Percentiles rank a stretch among this genome's conserved stretches.
phyloP scores from a whole-genome alignment of 1,140 invertebrate genomes.

The Schmidtea mediterranea region DNA sequence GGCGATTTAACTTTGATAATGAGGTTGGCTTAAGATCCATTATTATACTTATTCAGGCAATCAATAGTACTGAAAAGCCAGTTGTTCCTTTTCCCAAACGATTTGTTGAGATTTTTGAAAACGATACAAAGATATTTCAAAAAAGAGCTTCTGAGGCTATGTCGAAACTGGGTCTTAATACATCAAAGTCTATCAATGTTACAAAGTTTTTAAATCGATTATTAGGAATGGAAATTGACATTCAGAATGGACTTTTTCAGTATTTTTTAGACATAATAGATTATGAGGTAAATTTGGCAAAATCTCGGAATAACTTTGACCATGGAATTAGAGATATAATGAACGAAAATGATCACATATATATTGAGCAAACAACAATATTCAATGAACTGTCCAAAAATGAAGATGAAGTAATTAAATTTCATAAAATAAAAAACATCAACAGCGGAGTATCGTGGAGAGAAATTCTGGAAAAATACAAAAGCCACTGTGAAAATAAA shows the following conservation, averaged over 20 bases:
- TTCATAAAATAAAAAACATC: too few species aligned
- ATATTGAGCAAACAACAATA: conserved; percentile 22
- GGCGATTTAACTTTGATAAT: conserved; percentile 92
- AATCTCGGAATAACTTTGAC: conserved; percentile 29
- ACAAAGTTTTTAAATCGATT: conserved; percentile 64
- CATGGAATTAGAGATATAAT: conserved; percentile 42
- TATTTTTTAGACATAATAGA: conserved; percentile 84
- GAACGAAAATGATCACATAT: conserved; percentile 50
- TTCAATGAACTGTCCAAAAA: neutral
- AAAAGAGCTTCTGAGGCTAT: neutral
- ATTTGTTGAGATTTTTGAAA: conserved; percentile 8
- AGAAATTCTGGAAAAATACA: too few species aligned
- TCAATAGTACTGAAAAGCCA: conserved; percentile 57
- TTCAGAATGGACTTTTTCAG: conserved; percentile 82
- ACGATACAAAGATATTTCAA: conserved; percentile 9
- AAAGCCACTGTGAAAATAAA: too few species aligned
- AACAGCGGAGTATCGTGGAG: too few species aligned
- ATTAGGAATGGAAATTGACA: conserved; percentile 72
- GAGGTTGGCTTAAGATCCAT: conserved; percentile 46
- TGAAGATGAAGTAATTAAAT: too few species aligned
- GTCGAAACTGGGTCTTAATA: neutral
- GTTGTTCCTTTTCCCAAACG: conserved; percentile 36
- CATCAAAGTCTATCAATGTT: neutral
- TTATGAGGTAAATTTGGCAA: conserved; percentile 26
- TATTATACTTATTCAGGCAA: conserved; percentile 64